Evolutionary conservation across 2,797 vertebrate species (phyloP).

Genomic region (Anableps anableps): DNA sequence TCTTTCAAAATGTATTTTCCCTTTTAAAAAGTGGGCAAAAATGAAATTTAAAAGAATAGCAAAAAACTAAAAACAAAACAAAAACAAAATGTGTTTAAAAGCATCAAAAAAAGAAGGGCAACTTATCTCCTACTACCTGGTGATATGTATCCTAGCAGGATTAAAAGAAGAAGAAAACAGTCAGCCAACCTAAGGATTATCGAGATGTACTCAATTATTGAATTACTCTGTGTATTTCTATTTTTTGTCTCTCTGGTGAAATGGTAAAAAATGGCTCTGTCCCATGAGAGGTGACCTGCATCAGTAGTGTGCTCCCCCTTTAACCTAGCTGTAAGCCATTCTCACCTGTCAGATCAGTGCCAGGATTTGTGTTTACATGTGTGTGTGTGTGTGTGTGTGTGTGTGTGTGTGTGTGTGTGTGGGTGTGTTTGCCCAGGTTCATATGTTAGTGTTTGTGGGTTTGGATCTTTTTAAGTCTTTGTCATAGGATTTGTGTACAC

Average conservation of each 20-base stretch:
- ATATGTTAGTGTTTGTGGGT: not conserved
- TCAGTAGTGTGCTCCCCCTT: slow-evolving; percentile 69
- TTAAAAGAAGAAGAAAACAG: not conserved
- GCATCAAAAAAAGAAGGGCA: not conserved
- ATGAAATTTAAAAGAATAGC: no score
- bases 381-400: not conserved
- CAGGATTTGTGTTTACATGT: slow-evolving; percentile 24
- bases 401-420: not conserved
- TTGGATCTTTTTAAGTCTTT: not conserved
- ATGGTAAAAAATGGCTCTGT: slow-evolving; percentile 54
- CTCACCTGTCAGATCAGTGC: slow-evolving; percentile 73
- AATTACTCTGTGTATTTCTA: slow-evolving; percentile 15
- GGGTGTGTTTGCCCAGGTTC: slow-evolving; percentile 10
- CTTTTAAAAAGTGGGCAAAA: no score
- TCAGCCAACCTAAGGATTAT: slow-evolving; percentile 15
- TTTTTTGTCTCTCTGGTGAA: slow-evolving; percentile 25
- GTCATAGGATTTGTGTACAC: not conserved
- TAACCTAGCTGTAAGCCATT: slow-evolving; percentile 70
- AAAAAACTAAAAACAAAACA: not conserved
- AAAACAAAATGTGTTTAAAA: not conserved
- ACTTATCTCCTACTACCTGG: not conserved
- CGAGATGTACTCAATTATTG: slow-evolving; percentile 27
- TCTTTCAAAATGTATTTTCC: no score
- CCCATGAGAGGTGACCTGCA: slow-evolving; percentile 78
- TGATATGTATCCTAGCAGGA: not conserved